A percentile compares a stretch with the other conserved stretches of the same genome.
phyloP scores from a whole-genome alignment of 2,888 invertebrate genomes.

The Drosophila histrio region DNA sequence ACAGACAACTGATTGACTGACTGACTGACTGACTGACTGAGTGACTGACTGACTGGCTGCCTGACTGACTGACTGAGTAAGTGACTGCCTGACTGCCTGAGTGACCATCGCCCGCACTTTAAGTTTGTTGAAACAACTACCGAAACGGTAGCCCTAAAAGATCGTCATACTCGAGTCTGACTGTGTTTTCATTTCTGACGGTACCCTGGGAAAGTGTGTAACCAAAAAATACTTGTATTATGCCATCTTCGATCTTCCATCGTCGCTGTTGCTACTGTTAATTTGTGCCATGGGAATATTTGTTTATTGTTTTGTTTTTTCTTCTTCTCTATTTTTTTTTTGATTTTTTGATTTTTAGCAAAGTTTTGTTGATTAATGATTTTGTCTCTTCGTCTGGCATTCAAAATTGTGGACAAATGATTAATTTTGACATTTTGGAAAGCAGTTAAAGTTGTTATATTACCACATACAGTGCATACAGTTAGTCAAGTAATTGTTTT shows the following conservation, averaged over 20 bases:
- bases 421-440: slow-evolving; percentile 27
- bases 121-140: slow-evolving; percentile 37
- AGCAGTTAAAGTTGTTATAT: slow-evolving; percentile 31
- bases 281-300: slow-evolving; percentile 73
- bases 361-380: slow-evolving; percentile 45
- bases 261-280: slow-evolving; percentile 63
- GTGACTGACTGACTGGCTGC: background rate
- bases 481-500: background rate
- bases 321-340: slow-evolving; percentile 15
- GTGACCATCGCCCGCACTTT: slow-evolving; percentile 52
- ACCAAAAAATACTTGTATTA: slow-evolving; percentile 22
- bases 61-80: background rate
- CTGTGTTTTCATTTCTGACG: slow-evolving; percentile 48
- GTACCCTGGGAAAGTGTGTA: slow-evolving; percentile 60
- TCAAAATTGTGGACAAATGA: slow-evolving; percentile 8
- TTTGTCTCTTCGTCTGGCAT: slow-evolving; percentile 15
- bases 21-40: background rate
- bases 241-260: slow-evolving; percentile 8
- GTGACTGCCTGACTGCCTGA: background rate
- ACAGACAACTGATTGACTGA: slow-evolving; percentile 6
- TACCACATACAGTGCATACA: slow-evolving; percentile 2
- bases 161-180: slow-evolving; percentile 3
- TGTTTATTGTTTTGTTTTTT: slow-evolving; percentile 35
- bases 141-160: slow-evolving; percentile 51
- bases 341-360: slow-evolving; percentile 30